Base-by-base conservation (phyloP, 2,888 invertebrate species). In the Drosophila parthenogenetica region DNA sequence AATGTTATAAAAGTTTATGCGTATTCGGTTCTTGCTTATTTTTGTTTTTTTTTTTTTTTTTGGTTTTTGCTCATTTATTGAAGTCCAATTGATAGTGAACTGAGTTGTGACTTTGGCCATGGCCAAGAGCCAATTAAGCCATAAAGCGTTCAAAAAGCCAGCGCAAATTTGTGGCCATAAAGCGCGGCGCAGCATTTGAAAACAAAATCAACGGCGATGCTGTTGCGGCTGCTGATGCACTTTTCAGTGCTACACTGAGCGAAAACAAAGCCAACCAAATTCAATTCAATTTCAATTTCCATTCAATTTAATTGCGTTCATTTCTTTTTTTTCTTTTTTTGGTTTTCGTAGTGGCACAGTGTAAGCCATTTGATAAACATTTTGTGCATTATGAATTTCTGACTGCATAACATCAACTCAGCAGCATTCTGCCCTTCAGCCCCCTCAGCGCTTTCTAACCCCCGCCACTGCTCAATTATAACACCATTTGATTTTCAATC, bases 81-180 rank as follows among this genome's bases (percentile, higher is more conserved):
- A 50, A 49, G 68, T 17, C 63, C 81, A 77, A 73, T 77, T 71
- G 74, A 73, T 77, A 53, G 49, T 62, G 70, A 59, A 49, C 35
- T 14, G 32, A 49, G 40, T 49, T 14, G 29, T 42, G 37, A 22
- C 46, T 32, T 42, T 35, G 17, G 43, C 43, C 10, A 2, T 11
- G 16, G 42, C 60, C 68, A 67, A 51, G 42, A 42, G 59, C 83
- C 81, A 85, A 85, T 85, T 83, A 85, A 84, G 87, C 79, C 79
- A 85, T 85, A 85, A 85, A 85, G 76, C 81, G 84, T 87, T 88
- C 89, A 88, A 85, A 85, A 85, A 76, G 82, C 83, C 87, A 87
- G 75, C 87, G 73, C 81, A 79, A 87, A 88, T 86, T 86, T 87
- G 87, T 73, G 87, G 76, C 70, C 84, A 87, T 86, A 86, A 86